Conservation (phyloP, 1,140 invertebrate species). For the Plodia interpunctella region DNA sequence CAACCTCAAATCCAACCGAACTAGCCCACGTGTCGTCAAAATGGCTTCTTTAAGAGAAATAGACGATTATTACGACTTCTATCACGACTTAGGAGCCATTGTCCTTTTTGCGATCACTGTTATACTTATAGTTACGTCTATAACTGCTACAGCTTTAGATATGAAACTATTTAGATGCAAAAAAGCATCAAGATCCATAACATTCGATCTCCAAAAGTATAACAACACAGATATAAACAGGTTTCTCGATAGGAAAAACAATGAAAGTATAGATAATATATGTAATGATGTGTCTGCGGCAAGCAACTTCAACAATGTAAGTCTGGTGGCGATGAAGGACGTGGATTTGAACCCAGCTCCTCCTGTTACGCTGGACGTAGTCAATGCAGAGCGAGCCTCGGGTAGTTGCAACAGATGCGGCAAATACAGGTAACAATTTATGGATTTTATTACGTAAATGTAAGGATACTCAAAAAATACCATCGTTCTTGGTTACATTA, state of each 20-base stretch:
- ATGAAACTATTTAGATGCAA: conserved; percentile 44
- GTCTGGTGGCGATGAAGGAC: conserved; percentile 29
- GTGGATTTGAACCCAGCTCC: conserved; percentile 22
- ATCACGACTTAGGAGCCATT: conserved; percentile 43
- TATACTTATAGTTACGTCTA: conserved; percentile 34
- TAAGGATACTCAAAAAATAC: no score
- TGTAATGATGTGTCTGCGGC: background rate
- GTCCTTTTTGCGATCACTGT: conserved; percentile 41
- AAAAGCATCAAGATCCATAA: conserved; percentile 30
- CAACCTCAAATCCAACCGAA: conserved; percentile 54
- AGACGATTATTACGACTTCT: conserved; percentile 38
- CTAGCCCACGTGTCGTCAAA: conserved; percentile 39
- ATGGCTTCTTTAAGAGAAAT: conserved; percentile 43
- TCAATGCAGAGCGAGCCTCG: conserved; percentile 34
- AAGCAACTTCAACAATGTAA: conserved; percentile 16
- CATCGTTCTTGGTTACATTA: no score
- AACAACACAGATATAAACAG: conserved; percentile 26
- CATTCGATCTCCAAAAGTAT: conserved; percentile 52
- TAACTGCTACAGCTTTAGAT: conserved; percentile 51
- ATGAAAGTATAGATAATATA: conserved; percentile 7
- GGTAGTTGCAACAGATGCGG: conserved; percentile 59
- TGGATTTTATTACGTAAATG: no score
- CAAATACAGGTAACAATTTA: conserved; percentile 21
- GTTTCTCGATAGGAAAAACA: conserved; percentile 10
- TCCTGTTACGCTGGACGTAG: conserved; percentile 62